Conservation (phyloP, 2,797 vertebrate species). For the Aselliscus stoliczkanus region DNA sequence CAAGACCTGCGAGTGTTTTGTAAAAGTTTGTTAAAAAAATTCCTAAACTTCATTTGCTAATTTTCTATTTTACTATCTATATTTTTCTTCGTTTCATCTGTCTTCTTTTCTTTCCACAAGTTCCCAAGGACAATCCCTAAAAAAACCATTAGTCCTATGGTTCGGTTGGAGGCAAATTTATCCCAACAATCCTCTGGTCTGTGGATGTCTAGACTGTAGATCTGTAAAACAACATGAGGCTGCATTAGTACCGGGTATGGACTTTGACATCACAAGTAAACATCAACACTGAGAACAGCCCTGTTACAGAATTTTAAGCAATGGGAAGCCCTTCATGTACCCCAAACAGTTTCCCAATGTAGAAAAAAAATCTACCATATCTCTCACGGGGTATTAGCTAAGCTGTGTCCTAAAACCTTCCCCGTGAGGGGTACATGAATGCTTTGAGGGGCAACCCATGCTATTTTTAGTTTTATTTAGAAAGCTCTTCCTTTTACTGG, state of each 20-base stretch:
- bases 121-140: slow-evolving; percentile 91
- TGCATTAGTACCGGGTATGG: background rate
- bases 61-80: slow-evolving; percentile 27
- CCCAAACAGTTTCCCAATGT: background rate
- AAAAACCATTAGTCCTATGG: slow-evolving; percentile 90
- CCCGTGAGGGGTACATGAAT: background rate
- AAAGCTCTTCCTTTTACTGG: background rate
- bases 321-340: background rate
- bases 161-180: slow-evolving; percentile 94
- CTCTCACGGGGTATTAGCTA: background rate
- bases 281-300: background rate
- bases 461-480: background rate
- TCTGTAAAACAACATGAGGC: slow-evolving; percentile 78
- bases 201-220: slow-evolving; percentile 91
- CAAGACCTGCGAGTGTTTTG: background rate
- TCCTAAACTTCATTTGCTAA: background rate
- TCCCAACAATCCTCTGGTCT: slow-evolving; percentile 95
- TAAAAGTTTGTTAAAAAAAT: background rate
- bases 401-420: background rate
- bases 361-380: background rate
- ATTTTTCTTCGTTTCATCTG: slow-evolving; percentile 43
- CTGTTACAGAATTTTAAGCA: background rate
- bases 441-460: background rate
- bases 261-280: background rate
- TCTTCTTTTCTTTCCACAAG: slow-evolving; percentile 86